These are phyloP conservation scores for Phania funesta DNA, from an alignment of 2,888 invertebrate genomes.

Conservation along the genomic window DNA sequence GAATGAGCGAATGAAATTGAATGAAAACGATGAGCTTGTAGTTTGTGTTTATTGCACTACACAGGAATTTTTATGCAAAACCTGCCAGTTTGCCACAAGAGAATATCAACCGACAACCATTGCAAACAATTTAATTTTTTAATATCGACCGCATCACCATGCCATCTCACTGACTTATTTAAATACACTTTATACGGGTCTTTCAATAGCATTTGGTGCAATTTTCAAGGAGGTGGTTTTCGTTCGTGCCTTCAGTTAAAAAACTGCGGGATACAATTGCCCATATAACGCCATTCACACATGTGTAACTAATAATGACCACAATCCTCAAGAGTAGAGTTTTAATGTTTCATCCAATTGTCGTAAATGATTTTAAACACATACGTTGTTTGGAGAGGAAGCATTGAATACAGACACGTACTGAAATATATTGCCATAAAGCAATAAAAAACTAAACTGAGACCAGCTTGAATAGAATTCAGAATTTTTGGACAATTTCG, in stretches of 20 bases:
- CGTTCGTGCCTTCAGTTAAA: constrained; percentile 19
- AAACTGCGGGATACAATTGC: constrained; percentile 64
- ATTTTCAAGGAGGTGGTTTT: constrained; percentile 11
- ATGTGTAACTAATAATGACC: constrained; percentile 58
- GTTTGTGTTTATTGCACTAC: neutral
- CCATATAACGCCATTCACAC: constrained; percentile 63
- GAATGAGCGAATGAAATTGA: constrained; percentile 11
- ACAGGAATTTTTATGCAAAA: constrained; percentile 47
- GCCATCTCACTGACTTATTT: constrained; percentile 22
- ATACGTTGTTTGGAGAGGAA: neutral
- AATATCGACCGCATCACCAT: constrained; percentile 19
- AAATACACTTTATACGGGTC: neutral
- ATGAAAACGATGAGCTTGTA: constrained; percentile 55
- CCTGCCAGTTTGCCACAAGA: constrained; percentile 44
- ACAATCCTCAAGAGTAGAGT: constrained; percentile 18
- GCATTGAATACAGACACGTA: no score
- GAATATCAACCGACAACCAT: constrained; percentile 18
- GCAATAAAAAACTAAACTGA: no score
- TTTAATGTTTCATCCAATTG: constrained; percentile 48
- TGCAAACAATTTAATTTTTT: constrained; percentile 18
- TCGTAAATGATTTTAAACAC: constrained; percentile 59
- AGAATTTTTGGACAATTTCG: no score
- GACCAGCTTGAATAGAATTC: no score
- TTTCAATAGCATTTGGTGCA: constrained; percentile 12
- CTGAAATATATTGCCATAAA: constrained; percentile 19